Base-by-base conservation (phyloP, 1,140 invertebrate genomes). In the Halesus radiatus region DNA sequence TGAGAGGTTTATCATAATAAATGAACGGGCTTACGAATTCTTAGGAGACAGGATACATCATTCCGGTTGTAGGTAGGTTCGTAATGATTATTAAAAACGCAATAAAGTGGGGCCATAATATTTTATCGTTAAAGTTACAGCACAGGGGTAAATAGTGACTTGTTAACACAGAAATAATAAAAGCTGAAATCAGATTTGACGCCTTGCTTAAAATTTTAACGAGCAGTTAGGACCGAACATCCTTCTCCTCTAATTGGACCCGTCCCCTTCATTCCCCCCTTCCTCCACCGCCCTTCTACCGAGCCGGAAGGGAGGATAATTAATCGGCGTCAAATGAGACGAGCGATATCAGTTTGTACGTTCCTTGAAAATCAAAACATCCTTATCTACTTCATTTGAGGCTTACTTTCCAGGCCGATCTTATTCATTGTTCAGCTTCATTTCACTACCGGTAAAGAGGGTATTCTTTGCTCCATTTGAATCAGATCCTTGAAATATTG, bases 131-230 rank as follows among this genome's bases (percentile, higher is more conserved):
- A 26, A 29, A 70, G 66, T 45, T 70, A 18, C 37, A 45, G n/a
- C 37, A 8, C 29, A 37, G 66, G 26, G 29, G n/a, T 26, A n/a
- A 20, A 20, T n/a, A 50, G 32, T 70, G 2, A 45, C 29, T 45
- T 70, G 66, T 70, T 70, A 70, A 70, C 66, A 70, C 66, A 32
- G 66, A 66, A 70, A 70, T 70, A 70, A 70, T 70, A 70, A 70
- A 70, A 70, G 37, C 16, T 70, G 66, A 20, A 50, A 70, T 70
- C n/a, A 70, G 23, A 70, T 70, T 70, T 70, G 66, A 70, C 66
- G 66, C 66, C 66, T 70, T 70, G 6, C 66, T 70, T 70, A 70
- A 70, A 70, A 45, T 70, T 70, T 70, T 70, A 70, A 70, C 66
- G 66, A 70, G 66, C 66, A 20, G 66, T 45, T 70, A 18, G 66